Conservation (phyloP, 2,113 vertebrate species). For the Amia ocellicauda region DNA sequence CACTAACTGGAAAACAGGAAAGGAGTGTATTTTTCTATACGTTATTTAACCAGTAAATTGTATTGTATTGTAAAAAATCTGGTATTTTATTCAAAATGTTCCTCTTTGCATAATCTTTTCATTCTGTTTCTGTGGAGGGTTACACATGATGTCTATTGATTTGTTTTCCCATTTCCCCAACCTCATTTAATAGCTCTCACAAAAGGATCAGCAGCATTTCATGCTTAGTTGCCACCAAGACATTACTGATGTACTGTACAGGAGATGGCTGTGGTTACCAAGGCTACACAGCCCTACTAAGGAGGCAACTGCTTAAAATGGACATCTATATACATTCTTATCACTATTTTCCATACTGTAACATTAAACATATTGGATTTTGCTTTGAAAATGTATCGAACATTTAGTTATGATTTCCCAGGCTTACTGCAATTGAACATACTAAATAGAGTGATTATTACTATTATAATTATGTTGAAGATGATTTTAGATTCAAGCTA, state of each 20-base stretch:
- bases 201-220: slow-evolving; percentile 16
- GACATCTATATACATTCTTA: neutral
- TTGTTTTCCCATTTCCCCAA: neutral
- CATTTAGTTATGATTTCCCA: too few species aligned
- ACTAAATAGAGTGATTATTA: too few species aligned
- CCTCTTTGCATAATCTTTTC: neutral
- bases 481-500: too few species aligned
- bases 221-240: slow-evolving; percentile 11
- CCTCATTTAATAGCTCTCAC: slow-evolving; percentile 3
- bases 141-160: neutral
- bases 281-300: slow-evolving; percentile 4
- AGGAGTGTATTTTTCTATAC: neutral
- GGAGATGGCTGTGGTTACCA: slow-evolving; percentile 15
- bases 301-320: slow-evolving; percentile 1
- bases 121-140: neutral
- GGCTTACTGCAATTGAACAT: too few species aligned
- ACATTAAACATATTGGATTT: too few species aligned
- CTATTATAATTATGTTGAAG: too few species aligned
- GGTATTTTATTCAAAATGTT: neutral
- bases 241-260: slow-evolving; percentile 11
- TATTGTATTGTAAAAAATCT: too few species aligned
- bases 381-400: too few species aligned
- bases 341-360: neutral
- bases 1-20: slow-evolving; percentile 17
- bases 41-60: neutral